phyloP scores from a whole-genome alignment of 2,797 vertebrate species.

The Microctenopoma stevenorrisi region DNA sequence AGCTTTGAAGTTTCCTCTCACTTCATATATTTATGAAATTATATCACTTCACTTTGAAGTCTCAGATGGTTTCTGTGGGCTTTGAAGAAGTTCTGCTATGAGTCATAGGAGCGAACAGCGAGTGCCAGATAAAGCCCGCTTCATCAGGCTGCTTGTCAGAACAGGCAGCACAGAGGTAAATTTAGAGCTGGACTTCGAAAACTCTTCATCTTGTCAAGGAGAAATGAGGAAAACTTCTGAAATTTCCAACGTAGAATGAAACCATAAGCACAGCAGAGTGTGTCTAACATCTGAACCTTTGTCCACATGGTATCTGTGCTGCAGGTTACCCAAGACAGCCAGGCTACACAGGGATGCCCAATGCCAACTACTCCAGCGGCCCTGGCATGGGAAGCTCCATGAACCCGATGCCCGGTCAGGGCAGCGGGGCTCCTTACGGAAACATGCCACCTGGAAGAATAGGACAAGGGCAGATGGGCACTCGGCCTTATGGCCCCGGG shows the following conservation, averaged over 20 bases:
- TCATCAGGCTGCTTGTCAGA: constrained; percentile 64
- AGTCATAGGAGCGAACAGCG: constrained; percentile 55
- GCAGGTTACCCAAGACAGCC: constrained; percentile 95
- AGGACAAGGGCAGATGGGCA: constrained; percentile 91
- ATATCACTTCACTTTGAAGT: constrained; percentile 65
- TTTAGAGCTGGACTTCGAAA: constrained; percentile 56
- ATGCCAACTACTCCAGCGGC: constrained; percentile 91
- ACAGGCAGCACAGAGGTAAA: constrained; percentile 53
- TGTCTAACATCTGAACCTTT: neutral
- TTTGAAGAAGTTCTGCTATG: constrained; percentile 71
- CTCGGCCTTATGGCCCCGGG: constrained; percentile 88
- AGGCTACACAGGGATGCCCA: constrained; percentile 94
- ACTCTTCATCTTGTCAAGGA: constrained; percentile 25
- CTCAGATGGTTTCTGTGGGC: constrained; percentile 63
- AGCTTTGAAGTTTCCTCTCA: constrained; percentile 58
- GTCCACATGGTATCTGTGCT: constrained; percentile 40
- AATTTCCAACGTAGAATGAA: constrained; percentile 17
- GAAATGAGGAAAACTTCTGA: constrained; percentile 13
- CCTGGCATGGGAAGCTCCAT: constrained; percentile 89
- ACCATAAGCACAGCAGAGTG: neutral
- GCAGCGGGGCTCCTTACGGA: constrained; percentile 88
- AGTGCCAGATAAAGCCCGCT: constrained; percentile 55
- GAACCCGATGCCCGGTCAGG: constrained; percentile 92
- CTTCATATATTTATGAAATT: constrained; percentile 62
- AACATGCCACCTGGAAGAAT: constrained; percentile 92